Base-by-base conservation (phyloP, 2,797 vertebrate species). In the Eulemur mongoz region DNA sequence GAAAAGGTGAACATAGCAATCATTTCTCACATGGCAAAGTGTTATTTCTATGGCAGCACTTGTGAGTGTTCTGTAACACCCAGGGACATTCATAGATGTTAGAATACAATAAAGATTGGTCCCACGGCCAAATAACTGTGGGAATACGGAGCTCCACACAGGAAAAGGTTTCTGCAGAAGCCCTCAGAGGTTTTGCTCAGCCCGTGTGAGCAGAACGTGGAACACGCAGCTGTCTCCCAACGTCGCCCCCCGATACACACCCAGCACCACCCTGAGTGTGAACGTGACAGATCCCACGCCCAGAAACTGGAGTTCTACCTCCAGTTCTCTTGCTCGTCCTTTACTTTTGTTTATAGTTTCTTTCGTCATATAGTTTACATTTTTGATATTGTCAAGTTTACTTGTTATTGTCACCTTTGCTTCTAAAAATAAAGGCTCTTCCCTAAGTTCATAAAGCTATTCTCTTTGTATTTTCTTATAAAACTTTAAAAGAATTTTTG, bases 331-430 rank as follows among this genome's bases (percentile, higher is more conserved):
- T 73, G 73, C 57, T 52, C 82, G 22, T 93, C 65, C 73, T 79
- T 79, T 65, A 52, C n/a, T 78, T 96, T 93, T 63, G 63, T 69
- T 89, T 86, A n/a, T 38, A 81, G 27, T 63, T 87, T 72, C 40
- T 95, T 96, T 89, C 52, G 22, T 85, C n/a, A 78, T 32, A 40
- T 9, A 59, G 72, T 78, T 96, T 79, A 95, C 79, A 65, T 43
- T 54, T 38, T 75, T 86, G 30, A 30, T 95, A 35, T 78, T 43
- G 23, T 87, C 65, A 84, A 65, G 14, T 79, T 82, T 89, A 85
- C 35, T 54, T 59, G 7, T 92, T 92, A 59, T 93, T 96, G 95
- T 89, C 40, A 91, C 72, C 79, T 79, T 89, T 93, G 17, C 57
- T 76, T 48, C 45, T 86, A 59, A 85, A 80, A 96, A 89, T 25